Percentiles rank a stretch among this genome's conserved stretches.
These are phyloP conservation scores for Dipodomys spectabilis DNA, from an alignment of 2,113 vertebrate genomes.

Conservation along the genomic window DNA sequence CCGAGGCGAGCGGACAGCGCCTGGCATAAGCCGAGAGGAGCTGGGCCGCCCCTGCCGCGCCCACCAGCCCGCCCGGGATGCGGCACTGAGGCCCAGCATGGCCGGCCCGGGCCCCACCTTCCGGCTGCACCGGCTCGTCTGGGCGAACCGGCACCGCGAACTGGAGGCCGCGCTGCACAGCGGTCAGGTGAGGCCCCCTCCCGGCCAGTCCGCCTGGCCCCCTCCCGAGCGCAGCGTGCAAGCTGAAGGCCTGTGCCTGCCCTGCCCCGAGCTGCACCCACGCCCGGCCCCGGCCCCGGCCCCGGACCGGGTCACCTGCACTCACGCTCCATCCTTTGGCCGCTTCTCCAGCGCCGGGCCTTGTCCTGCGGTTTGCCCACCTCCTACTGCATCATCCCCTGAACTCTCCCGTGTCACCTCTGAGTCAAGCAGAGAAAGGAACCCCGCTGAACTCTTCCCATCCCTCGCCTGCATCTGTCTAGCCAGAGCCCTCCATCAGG, in stretches of 20 bases:
- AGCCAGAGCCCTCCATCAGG: slow-evolving; percentile 87
- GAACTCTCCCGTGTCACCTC: not conserved
- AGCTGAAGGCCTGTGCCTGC: not conserved
- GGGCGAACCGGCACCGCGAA: slow-evolving; percentile 93
- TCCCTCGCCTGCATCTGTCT: slow-evolving; percentile 80
- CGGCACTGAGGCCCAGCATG: slow-evolving; percentile 59
- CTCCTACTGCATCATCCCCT: not conserved
- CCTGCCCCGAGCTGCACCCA: too few relatives aligned
- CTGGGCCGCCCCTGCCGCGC: slow-evolving; percentile 45
- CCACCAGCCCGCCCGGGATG: slow-evolving; percentile 56
- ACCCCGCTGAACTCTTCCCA: not conserved
- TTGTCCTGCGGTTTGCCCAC: not conserved
- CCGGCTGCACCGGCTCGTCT: slow-evolving; percentile 93
- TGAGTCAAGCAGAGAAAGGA: not conserved
- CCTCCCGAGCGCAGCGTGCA: slow-evolving; percentile 57
- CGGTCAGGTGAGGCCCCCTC: slow-evolving; percentile 76
- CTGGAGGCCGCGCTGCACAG: slow-evolving; percentile 92
- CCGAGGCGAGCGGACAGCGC: not conserved
- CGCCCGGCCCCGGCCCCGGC: too few relatives aligned
- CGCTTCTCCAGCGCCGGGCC: not conserved
- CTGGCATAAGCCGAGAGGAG: slow-evolving; percentile 28
- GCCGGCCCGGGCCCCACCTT: slow-evolving; percentile 89
- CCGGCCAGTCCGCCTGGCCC: not conserved
- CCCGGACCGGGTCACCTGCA: slow-evolving; percentile 24
- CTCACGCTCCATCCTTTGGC: not conserved